Evolutionary conservation across 2,888 invertebrate species (phyloP).

Genomic region (Sphecodes monilicornis): DNA sequence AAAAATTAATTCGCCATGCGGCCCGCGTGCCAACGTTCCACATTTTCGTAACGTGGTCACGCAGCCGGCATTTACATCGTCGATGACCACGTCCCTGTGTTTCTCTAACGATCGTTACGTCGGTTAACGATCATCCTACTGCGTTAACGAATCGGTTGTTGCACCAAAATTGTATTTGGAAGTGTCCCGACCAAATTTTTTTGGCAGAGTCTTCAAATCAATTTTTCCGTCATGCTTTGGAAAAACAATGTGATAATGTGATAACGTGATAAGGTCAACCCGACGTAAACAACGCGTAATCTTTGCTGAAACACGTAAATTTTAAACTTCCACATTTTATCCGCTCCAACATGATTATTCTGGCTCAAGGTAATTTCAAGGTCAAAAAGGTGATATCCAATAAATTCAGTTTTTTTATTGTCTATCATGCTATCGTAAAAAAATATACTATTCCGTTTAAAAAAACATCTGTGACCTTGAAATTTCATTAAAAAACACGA

Average conservation of each 20-base stretch:
- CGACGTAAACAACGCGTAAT: no score
- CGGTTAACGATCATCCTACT: background rate
- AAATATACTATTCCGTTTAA: no score
- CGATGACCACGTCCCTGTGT: background rate
- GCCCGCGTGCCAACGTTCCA: background rate
- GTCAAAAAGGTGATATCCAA: no score
- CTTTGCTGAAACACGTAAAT: no score
- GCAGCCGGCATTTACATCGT: constrained; percentile 20
- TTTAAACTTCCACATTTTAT: no score
- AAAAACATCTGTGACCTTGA: no score
- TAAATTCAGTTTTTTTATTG: no score
- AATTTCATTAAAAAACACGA: no score
- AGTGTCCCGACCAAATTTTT: background rate
- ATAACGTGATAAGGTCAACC: no score
- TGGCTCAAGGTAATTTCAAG: no score
- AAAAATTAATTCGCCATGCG: constrained; percentile 34
- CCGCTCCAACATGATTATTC: no score
- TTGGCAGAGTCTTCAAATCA: background rate
- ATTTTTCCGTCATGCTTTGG: background rate
- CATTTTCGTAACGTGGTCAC: constrained; percentile 24
- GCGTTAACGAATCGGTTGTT: constrained; percentile 14
- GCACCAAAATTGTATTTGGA: background rate
- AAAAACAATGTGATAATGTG: background rate
- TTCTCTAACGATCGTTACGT: constrained; percentile 12
- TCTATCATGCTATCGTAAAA: no score